phyloP scores from a whole-genome alignment of 1,140 invertebrate species.

The Drosophila tropicalis region DNA sequence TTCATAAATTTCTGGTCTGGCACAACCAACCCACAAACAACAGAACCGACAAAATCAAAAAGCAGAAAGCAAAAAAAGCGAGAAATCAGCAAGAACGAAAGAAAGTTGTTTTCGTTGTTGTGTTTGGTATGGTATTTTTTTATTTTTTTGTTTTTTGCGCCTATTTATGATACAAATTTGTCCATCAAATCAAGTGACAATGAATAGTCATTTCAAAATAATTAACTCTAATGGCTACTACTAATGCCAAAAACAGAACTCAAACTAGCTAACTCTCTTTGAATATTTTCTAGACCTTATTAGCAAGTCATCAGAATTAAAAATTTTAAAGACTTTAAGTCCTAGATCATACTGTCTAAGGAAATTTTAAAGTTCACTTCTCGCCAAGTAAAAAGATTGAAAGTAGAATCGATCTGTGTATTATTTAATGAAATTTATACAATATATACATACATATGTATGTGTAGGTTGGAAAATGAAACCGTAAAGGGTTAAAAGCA shows the following conservation, averaged over 20 bases:
- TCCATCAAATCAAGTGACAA: background rate
- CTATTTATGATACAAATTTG: slow-evolving; percentile 65
- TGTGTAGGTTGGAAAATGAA: background rate
- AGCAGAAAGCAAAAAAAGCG: slow-evolving; percentile 16
- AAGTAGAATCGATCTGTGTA: too few relatives aligned
- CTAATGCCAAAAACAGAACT: too few relatives aligned
- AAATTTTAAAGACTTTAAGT: too few relatives aligned
- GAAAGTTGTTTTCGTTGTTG: slow-evolving; percentile 64
- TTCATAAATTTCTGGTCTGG: slow-evolving; percentile 25
- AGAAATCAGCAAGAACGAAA: slow-evolving; percentile 54
- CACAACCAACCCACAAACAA: slow-evolving; percentile 41
- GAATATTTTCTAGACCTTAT: too few relatives aligned
- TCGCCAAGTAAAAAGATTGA: too few relatives aligned
- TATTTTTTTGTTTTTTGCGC: background rate
- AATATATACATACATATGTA: background rate
- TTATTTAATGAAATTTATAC: too few relatives aligned
- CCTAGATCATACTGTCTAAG: too few relatives aligned
- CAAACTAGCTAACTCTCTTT: too few relatives aligned
- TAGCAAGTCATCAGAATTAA: too few relatives aligned
- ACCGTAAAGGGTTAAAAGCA: background rate
- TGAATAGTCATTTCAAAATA: background rate
- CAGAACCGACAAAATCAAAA: slow-evolving; percentile 28
- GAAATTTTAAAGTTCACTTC: too few relatives aligned
- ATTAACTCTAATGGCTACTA: background rate
- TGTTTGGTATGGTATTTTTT: too few relatives aligned